These are phyloP conservation scores for Serrognathus titanus DNA, from an alignment of 2,888 invertebrate genomes.

Conservation along the genomic window DNA sequence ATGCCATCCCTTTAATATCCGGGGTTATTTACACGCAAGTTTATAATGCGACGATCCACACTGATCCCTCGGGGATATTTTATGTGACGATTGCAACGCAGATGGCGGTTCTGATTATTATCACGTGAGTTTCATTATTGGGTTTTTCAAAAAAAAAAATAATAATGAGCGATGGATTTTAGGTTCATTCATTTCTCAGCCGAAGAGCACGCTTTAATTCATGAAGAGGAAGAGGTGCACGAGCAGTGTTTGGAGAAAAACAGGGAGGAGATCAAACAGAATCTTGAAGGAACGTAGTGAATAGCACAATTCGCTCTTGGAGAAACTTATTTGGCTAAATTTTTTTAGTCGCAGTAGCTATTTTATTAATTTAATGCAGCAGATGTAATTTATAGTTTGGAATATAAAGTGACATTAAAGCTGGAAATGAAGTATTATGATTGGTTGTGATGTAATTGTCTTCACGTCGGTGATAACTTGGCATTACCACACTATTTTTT, in stretches of 20 bases:
- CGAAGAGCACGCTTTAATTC: slow-evolving; percentile 21
- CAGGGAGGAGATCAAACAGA: not conserved
- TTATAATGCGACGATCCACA: slow-evolving; percentile 65
- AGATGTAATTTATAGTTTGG: too few relatives aligned
- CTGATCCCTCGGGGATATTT: slow-evolving; percentile 61
- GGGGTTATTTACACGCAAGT: slow-evolving; percentile 70
- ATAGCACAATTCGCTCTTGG: too few relatives aligned
- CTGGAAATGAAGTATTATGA: too few relatives aligned
- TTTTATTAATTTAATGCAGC: too few relatives aligned
- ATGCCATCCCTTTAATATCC: slow-evolving; percentile 73
- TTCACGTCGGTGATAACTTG: too few relatives aligned
- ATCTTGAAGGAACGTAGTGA: too few relatives aligned
- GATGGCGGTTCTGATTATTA: slow-evolving; percentile 60
- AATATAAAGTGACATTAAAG: too few relatives aligned
- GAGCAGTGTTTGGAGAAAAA: slow-evolving; percentile 13
- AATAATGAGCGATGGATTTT: slow-evolving; percentile 11
- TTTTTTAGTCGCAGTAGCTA: too few relatives aligned
- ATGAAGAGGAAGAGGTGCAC: slow-evolving; percentile 24
- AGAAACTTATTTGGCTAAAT: too few relatives aligned
- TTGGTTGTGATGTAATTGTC: too few relatives aligned
- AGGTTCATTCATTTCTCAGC: slow-evolving; percentile 30
- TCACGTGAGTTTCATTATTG: slow-evolving; percentile 59
- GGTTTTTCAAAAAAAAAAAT: slow-evolving; percentile 1
- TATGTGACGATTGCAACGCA: slow-evolving; percentile 72
- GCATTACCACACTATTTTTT: too few relatives aligned